Conservation (phyloP, 2,113 vertebrate genomes). For the Stegostoma tigrinum region DNA sequence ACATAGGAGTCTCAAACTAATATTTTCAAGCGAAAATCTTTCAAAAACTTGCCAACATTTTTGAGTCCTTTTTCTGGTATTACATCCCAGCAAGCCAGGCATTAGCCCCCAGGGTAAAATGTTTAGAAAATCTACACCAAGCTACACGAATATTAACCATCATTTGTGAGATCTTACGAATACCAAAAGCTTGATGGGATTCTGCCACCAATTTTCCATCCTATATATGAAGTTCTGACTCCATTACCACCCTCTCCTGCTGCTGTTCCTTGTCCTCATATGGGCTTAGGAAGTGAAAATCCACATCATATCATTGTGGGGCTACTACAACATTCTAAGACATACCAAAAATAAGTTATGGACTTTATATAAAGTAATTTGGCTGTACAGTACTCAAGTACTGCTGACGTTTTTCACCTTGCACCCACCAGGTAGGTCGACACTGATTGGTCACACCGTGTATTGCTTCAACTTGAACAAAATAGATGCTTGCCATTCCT, state of each 20-base stretch:
- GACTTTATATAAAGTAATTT: too few species aligned
- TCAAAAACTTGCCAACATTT: not conserved
- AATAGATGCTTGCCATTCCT: too few species aligned
- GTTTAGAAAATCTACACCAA: not conserved
- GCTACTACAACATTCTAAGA: not conserved
- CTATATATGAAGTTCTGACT: not conserved
- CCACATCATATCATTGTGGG: not conserved
- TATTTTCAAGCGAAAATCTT: not conserved
- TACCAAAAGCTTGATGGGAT: not conserved
- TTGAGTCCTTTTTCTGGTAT: not conserved
- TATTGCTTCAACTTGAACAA: too few species aligned
- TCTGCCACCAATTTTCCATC: not conserved
- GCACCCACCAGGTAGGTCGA: too few species aligned
- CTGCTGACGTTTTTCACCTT: too few species aligned
- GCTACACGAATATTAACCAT: not conserved
- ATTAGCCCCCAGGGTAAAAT: not conserved
- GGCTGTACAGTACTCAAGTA: too few species aligned
- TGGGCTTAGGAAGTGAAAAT: not conserved
- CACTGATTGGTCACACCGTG: too few species aligned
- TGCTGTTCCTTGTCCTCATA: too few species aligned
- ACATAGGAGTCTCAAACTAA: not conserved
- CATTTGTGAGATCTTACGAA: not conserved
- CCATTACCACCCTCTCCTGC: not conserved
- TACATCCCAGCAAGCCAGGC: not conserved
- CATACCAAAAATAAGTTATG: not conserved